phyloP scores from a whole-genome alignment of 2,888 invertebrate species.

The Cantharis flavilabris region DNA sequence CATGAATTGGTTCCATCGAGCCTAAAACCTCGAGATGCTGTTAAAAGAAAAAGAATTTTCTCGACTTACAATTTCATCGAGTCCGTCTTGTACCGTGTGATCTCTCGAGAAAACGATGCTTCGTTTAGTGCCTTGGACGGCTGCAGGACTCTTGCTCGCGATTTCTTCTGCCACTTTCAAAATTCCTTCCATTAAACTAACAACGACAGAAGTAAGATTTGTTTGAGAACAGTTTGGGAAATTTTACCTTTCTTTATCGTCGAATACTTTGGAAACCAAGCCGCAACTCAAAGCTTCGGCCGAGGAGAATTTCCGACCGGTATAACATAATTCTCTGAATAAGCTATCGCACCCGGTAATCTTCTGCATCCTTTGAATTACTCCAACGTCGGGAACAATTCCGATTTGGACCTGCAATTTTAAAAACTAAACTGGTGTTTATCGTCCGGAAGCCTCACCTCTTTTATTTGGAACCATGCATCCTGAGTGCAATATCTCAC shows the following conservation, averaged over 20 bases:
- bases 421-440: neutral
- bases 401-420: slow-evolving; percentile 68
- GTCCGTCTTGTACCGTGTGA: slow-evolving; percentile 82
- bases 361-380: slow-evolving; percentile 90
- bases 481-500: slow-evolving; percentile 87
- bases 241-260: slow-evolving; percentile 67
- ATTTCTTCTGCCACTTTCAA: slow-evolving; percentile 78
- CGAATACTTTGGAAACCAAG: slow-evolving; percentile 79
- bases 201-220: neutral
- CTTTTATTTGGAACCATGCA: slow-evolving; percentile 91
- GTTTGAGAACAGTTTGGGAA: neutral
- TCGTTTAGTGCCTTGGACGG: slow-evolving; percentile 89
- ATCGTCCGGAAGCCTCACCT: slow-evolving; percentile 56
- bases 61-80: slow-evolving; percentile 84
- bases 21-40: neutral
- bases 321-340: slow-evolving; percentile 85
- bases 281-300: slow-evolving; percentile 82
- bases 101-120: slow-evolving; percentile 85
- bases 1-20: neutral
- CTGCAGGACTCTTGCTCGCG: slow-evolving; percentile 90
- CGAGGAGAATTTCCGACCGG: slow-evolving; percentile 80
- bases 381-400: slow-evolving; percentile 94
- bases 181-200: slow-evolving; percentile 73
- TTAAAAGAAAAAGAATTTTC: neutral
- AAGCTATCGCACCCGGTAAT: slow-evolving; percentile 86